Conservation (phyloP, 2,888 invertebrate genomes). For the Pachydiplax longipennis region DNA sequence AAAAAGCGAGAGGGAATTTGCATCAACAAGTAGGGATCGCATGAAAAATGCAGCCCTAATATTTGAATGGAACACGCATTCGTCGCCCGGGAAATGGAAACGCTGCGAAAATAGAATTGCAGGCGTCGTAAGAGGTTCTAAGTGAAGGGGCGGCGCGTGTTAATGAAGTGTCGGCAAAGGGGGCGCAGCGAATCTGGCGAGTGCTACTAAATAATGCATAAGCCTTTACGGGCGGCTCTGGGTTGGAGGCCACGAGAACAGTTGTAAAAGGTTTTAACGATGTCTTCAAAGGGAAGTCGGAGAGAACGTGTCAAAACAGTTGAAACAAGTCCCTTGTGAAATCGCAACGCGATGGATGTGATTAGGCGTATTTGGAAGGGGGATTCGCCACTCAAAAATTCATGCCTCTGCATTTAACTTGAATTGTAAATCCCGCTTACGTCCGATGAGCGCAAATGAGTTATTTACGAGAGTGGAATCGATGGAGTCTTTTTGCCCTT, state of each 20-base stretch:
- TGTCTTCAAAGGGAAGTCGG: conserved; percentile 26
- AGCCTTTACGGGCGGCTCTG: conserved; percentile 48
- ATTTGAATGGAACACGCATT: neutral
- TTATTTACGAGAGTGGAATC: neutral
- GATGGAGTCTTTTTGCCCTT: too few relatives aligned
- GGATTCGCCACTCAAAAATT: neutral
- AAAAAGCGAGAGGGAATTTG: neutral
- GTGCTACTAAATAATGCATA: conserved; percentile 29
- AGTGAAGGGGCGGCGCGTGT: neutral
- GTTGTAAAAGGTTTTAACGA: conserved; percentile 60
- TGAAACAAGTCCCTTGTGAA: neutral
- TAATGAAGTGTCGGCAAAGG: conserved; percentile 46
- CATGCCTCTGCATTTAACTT: neutral
- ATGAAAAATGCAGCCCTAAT: neutral
- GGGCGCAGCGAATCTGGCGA: conserved; percentile 49
- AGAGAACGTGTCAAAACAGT: neutral
- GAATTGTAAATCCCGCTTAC: neutral
- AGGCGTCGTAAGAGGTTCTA: neutral
- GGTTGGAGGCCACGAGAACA: neutral
- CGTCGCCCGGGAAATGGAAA: neutral
- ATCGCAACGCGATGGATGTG: neutral
- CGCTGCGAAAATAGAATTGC: neutral
- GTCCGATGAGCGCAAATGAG: conserved; percentile 3
- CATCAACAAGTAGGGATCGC: neutral
- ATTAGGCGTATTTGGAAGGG: neutral